Percentiles rank a stretch among this genome's conserved stretches.
Conservation (phyloP, 2,888 invertebrate genomes). For the Dasypolia templi region DNA sequence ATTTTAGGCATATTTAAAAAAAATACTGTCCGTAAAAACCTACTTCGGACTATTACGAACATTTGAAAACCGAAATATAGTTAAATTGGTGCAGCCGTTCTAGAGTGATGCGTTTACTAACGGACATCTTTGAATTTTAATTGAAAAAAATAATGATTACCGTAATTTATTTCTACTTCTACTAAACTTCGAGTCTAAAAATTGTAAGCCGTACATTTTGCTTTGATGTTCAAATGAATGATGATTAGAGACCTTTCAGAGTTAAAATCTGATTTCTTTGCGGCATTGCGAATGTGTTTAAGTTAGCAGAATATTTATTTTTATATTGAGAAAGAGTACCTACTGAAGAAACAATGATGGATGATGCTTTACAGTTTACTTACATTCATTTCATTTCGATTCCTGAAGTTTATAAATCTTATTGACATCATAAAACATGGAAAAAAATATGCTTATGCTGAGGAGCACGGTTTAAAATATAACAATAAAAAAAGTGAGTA, state of each 20-base stretch:
- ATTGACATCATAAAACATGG: too few species aligned
- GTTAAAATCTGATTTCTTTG: constrained; percentile 10
- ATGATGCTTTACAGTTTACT: too few species aligned
- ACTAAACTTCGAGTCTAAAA: constrained; percentile 30
- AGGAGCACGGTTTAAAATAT: too few species aligned
- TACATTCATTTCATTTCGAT: neutral
- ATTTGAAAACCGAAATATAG: neutral
- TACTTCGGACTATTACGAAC: neutral
- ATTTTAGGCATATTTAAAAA: too few species aligned
- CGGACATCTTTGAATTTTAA: neutral
- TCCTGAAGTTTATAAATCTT: neutral
- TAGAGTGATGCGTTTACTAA: neutral
- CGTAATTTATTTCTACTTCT: constrained; percentile 37
- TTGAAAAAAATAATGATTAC: constrained; percentile 18
- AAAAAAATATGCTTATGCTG: too few species aligned
- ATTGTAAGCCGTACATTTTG: constrained; percentile 25
- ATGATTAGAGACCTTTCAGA: constrained; percentile 18
- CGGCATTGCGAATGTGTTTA: neutral
- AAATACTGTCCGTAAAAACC: too few species aligned
- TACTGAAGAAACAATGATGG: neutral
- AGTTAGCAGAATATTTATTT: neutral
- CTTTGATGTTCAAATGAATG: constrained; percentile 59
- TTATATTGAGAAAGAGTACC: neutral
- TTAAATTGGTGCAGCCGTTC: neutral
- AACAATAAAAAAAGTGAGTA: too few species aligned